Base-by-base conservation (phyloP, 2,113 vertebrate species). In the Tor tambroides region DNA sequence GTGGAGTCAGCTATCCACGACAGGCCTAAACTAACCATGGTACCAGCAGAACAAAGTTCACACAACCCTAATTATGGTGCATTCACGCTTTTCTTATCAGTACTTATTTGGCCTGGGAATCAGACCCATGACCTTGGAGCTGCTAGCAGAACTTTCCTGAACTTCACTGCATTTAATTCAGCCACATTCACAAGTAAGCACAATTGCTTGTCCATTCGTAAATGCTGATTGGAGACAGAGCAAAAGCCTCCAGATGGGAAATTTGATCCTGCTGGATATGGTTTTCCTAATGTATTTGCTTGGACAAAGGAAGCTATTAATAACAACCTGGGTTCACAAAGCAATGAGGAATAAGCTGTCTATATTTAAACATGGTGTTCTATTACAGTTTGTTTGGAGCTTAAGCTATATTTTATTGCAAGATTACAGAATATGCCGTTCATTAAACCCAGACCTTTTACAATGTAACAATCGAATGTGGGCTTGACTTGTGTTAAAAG, bases 231-330 rank as follows among this genome's bases (percentile, higher is more conserved):
- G 12, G n/a, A 80, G 51, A n/a, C 54, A 26, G 2, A n/a, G 19
- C 51, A 80, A 61, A 80, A n/a, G 54, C 23, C 38, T 80, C 54
- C 78, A n/a, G 17, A 49, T 28, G 41, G 30, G 54, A n/a, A 61
- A 80, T 80, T n/a, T 14, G 32, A 61, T 56, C 54, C 54, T 61
- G 54, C 54, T 80, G 78, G 78, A 80, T 41, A 56, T 80, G 30
- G 78, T 38, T 80, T 80, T 38, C n/a, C 51, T 80, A 80, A 80
- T 59, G 32, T 80, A 80, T 61, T 61, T 61, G 10, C 54, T 14
- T 59, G 21, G 32, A 80, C 54, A 61, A 61, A 59, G 19, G 2
- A 21, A 41, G 78, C 54, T 80, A 80, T 80, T 80, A 61, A 61
- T 80, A 80, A 38, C 77, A 59, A 56, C 19, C 15, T 23, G 26